Base-by-base conservation (phyloP, 2,888 invertebrate genomes). In the Danaus chrysippus region DNA sequence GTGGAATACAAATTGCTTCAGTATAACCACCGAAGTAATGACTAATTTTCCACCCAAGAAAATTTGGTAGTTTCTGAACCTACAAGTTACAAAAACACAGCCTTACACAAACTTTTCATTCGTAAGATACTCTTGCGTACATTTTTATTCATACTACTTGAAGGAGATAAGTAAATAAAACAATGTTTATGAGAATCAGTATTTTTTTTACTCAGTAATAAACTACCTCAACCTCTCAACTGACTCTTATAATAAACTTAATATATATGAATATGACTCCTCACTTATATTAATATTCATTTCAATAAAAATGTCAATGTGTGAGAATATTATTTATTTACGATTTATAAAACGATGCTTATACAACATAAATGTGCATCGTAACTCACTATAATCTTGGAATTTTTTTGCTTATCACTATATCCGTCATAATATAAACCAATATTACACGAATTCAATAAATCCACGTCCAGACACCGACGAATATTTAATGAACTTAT, bases 211-310 rank as follows among this genome's bases (percentile, higher is more conserved):
- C 84, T 89, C 83, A 84, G 79, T 78, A 77, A 78, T 88, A 83
- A 77, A 78, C 83, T 83, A 79, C 81, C 86, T 87, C 86, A 74
- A 79, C 80, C 85, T 83, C 82, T 83, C 75, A 81, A 74, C 77
- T 78, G 76, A 81, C 73, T 80, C 77, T 79, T 77, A 81, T 84
- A 81, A 81, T 83, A 83, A 79, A 78, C 83, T 86, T 89, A 87
- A 83, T 84, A 86, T 86, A 87, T 87, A 88, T 83, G 87, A 86
- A 86, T 87, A 83, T 84, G 87, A 87, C 89, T 89, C 83, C 84
- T 82, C 78, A 73, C 72, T 81, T 85, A 84, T 76, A 74, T 78
- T 86, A 86, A 75, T 63, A 65, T 79, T 76, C 73, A 76, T 73
- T 83, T 75, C 64, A 80, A 82, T 83, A 84, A 81, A 86, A 83